Percentiles rank a stretch among this genome's conserved stretches.
Evolutionary conservation across 2,888 invertebrate species (phyloP).

Genomic region (Oscheius onirici): DNA sequence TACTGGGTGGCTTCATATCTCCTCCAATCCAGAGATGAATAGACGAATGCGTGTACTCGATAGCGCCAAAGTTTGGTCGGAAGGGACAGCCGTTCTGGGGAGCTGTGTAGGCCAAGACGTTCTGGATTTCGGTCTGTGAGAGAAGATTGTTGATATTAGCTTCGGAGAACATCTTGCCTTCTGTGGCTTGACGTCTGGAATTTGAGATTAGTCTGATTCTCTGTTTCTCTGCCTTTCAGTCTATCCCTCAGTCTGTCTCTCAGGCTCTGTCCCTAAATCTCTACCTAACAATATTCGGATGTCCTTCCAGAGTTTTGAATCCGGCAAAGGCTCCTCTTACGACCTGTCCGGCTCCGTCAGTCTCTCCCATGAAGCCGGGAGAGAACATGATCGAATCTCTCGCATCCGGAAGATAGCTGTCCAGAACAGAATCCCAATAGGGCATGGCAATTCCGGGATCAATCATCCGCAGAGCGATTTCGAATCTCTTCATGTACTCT

Average conservation of each 20-base stretch:
- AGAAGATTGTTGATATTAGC: conserved; percentile 63
- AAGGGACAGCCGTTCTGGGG: conserved; percentile 68
- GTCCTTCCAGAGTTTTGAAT: conserved; percentile 66
- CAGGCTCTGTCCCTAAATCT: too few relatives aligned
- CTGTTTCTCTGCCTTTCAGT: neutral
- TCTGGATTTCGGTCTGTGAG: conserved; percentile 63
- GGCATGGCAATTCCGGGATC: conserved; percentile 72
- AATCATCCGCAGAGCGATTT: conserved; percentile 68
- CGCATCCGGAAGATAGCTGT: conserved; percentile 64
- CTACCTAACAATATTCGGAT: conserved; percentile 58
- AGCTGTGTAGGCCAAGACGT: conserved; percentile 68
- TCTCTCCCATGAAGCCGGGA: conserved; percentile 58
- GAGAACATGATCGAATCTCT: conserved; percentile 67
- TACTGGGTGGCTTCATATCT: conserved; percentile 67
- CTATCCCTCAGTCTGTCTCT: neutral
- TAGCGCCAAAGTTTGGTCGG: conserved; percentile 67
- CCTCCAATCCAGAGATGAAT: conserved; percentile 70
- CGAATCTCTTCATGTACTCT: conserved; percentile 66
- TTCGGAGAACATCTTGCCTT: conserved; percentile 66
- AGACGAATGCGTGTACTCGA: conserved; percentile 68
- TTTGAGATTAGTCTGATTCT: too few relatives aligned
- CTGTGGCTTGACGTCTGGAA: conserved; percentile 48
- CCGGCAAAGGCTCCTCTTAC: conserved; percentile 62
- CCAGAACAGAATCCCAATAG: conserved; percentile 72
- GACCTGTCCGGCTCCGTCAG: conserved; percentile 56